These are phyloP conservation scores for Sitta europaea DNA, from an alignment of 2,113 vertebrate genomes.

Conservation along the genomic window DNA sequence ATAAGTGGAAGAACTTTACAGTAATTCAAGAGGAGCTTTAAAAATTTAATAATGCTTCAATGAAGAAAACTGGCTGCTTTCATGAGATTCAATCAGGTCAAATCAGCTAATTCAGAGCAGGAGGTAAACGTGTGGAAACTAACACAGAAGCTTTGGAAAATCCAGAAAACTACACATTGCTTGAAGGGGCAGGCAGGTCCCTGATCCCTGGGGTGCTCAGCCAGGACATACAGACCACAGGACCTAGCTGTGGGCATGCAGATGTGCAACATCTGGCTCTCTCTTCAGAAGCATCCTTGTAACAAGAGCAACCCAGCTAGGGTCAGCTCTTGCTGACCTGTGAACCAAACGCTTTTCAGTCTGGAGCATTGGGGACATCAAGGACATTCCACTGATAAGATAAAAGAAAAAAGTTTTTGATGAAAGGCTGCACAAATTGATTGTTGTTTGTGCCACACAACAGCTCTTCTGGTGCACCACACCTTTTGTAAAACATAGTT, in stretches of 20 bases:
- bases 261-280: not conserved
- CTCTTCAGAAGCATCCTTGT: not conserved
- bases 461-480: not conserved
- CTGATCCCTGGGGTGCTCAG: accelerated
- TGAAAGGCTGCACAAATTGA: not conserved
- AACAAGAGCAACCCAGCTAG: not conserved
- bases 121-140: not conserved
- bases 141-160: not conserved
- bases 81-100: not conserved
- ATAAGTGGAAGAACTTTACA: not conserved
- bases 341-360: accelerated
- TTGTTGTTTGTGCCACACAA: not conserved
- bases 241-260: not conserved
- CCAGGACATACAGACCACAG: not conserved
- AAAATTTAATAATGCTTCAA: not conserved
- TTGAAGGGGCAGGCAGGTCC: not conserved
- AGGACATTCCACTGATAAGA: not conserved
- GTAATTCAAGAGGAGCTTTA: not conserved
- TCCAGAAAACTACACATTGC: not conserved
- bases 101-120: not conserved
- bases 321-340: not conserved
- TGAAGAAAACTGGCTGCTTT: not conserved
- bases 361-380: not conserved
- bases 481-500: not conserved
- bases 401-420: not conserved